Conservation (phyloP, 1,140 invertebrate genomes). For the Saxidomus purpurata region DNA sequence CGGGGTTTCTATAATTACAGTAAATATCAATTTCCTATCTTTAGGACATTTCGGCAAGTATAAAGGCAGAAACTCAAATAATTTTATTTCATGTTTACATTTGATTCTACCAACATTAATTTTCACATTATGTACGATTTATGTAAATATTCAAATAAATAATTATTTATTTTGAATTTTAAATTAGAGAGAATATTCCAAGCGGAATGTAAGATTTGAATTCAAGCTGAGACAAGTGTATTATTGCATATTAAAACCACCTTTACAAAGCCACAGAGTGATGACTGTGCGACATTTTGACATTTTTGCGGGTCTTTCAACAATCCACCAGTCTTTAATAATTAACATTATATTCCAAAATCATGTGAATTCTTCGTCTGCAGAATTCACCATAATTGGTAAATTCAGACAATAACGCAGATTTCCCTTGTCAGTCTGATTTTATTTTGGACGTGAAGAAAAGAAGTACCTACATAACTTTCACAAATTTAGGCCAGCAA, state of each 20-base stretch:
- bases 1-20: slow-evolving; percentile 32
- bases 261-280: too few species aligned
- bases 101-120: slow-evolving; percentile 4
- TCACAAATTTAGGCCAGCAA: too few species aligned
- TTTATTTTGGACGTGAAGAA: too few species aligned
- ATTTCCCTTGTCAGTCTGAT: too few species aligned
- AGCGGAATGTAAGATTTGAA: background rate
- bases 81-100: slow-evolving; percentile 47
- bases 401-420: too few species aligned
- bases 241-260: background rate
- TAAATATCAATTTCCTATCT: slow-evolving; percentile 56
- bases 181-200: slow-evolving; percentile 4
- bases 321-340: too few species aligned
- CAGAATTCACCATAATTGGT: too few species aligned
- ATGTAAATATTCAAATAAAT: slow-evolving; percentile 59
- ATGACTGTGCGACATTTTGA: too few species aligned
- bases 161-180: slow-evolving; percentile 53
- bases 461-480: too few species aligned
- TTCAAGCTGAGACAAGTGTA: background rate
- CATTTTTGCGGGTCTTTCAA: too few species aligned
- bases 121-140: slow-evolving; percentile 22
- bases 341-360: too few species aligned
- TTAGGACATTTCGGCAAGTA: background rate
- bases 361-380: too few species aligned
- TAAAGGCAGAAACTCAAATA: background rate